Percentiles rank a stretch among this genome's conserved stretches.
Evolutionary conservation across 2,888 invertebrate genomes (phyloP).

Genomic region (Pseudolycoriella hygida): DNA sequence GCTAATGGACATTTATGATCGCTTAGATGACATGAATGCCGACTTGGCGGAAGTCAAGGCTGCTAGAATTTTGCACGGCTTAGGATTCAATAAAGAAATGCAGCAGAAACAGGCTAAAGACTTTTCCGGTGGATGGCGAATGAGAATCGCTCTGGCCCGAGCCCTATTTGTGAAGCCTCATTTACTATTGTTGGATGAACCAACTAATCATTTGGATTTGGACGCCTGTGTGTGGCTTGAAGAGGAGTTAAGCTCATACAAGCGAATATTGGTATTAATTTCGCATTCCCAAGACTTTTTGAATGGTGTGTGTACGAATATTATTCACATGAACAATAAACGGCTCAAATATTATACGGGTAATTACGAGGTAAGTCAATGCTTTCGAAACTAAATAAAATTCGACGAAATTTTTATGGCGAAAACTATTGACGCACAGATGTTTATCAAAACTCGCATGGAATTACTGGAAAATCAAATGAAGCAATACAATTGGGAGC

Average conservation of each 20-base stretch:
- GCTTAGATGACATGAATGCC: constrained; percentile 90
- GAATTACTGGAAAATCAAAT: constrained; percentile 95
- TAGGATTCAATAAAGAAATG: constrained; percentile 82
- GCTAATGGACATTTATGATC: constrained; percentile 92
- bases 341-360: constrained; percentile 68
- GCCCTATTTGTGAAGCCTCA: constrained; percentile 97
- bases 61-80: constrained; percentile 86
- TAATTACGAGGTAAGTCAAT: constrained; percentile 93
- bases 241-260: constrained; percentile 91
- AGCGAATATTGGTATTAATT: constrained; percentile 89
- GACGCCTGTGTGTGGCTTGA: constrained; percentile 99
- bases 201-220: constrained; percentile 96
- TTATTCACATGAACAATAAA: constrained; percentile 86
- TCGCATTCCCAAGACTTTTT: constrained; percentile 99
- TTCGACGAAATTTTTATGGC: no score
- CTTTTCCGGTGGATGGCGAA: constrained; percentile 92
- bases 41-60: constrained; percentile 91
- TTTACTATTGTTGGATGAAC: constrained; percentile 87
- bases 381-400: no score
- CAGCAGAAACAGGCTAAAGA: constrained; percentile 75
- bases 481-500: constrained; percentile 99
- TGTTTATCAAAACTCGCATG: constrained; percentile 81
- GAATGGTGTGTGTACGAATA: constrained; percentile 93
- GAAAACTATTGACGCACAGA: no score
- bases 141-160: constrained; percentile 93